Evolutionary conservation across 2,797 vertebrate species (phyloP).

Genomic region (Buceros bicornis): DNA sequence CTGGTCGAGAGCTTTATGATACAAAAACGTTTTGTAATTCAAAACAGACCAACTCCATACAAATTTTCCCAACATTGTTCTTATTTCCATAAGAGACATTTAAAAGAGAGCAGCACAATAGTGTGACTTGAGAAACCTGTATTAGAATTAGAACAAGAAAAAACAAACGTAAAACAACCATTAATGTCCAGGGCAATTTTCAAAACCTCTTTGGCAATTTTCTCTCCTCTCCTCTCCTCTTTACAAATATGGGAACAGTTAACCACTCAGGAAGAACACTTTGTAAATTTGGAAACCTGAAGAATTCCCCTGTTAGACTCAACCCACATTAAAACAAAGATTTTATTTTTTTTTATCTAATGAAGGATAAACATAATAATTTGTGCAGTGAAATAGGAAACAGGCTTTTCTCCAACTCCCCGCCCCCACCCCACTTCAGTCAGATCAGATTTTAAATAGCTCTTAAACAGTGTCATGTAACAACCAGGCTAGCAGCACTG

Average conservation of each 20-base stretch:
- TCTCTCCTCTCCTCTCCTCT: slow-evolving; percentile 33
- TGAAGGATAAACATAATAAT: slow-evolving; percentile 32
- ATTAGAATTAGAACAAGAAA: slow-evolving; percentile 34
- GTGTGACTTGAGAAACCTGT: slow-evolving; percentile 39
- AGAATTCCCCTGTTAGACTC: slow-evolving; percentile 59
- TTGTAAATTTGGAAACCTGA: slow-evolving; percentile 69
- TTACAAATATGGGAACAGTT: slow-evolving; percentile 70
- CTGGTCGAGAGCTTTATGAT: neutral
- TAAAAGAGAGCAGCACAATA: neutral
- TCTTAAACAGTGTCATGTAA: neutral
- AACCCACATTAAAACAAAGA: slow-evolving; percentile 61
- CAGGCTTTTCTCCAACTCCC: neutral
- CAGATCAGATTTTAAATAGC: slow-evolving; percentile 12
- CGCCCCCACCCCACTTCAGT: neutral
- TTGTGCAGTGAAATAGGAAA: slow-evolving; percentile 22
- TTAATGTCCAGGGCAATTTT: slow-evolving; percentile 47
- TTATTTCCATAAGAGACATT: slow-evolving; percentile 10
- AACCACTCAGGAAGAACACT: slow-evolving; percentile 73
- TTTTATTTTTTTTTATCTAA: slow-evolving; percentile 36
- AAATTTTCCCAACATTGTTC: neutral
- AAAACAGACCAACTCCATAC: neutral
- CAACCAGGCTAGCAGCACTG: neutral
- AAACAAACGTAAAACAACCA: neutral
- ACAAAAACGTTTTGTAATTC: neutral
- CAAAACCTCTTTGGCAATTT: slow-evolving; percentile 54